Percentiles rank a stretch among this genome's conserved stretches.
These are phyloP conservation scores for Erebia aethiops DNA, from an alignment of 2,888 invertebrate species.

Conservation along the genomic window DNA sequence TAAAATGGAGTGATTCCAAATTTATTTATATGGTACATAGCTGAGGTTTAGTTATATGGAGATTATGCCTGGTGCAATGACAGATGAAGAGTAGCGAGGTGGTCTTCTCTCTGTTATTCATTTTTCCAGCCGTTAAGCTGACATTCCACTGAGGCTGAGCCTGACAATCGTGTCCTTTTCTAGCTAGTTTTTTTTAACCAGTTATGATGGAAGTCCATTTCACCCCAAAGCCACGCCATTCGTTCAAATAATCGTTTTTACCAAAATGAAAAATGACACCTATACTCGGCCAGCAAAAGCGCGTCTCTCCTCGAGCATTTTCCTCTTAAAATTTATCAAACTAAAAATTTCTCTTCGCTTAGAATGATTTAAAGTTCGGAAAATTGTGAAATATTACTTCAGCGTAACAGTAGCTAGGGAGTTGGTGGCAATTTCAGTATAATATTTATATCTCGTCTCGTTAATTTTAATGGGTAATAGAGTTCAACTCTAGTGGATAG, in stretches of 20 bases:
- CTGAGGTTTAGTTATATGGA: background rate
- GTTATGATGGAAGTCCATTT: constrained; percentile 22
- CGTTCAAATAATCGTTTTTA: constrained; percentile 31
- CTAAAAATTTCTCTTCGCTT: constrained; percentile 20
- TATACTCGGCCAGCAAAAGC: constrained; percentile 19
- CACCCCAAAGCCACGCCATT: constrained; percentile 28
- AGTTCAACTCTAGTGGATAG: no score
- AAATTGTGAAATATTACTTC: constrained; percentile 18
- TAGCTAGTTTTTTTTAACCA: constrained; percentile 13
- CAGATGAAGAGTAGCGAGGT: background rate
- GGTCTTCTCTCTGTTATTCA: background rate
- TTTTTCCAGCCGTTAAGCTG: background rate
- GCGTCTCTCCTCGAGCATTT: constrained; percentile 15
- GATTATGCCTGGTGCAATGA: background rate
- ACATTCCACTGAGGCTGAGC: background rate
- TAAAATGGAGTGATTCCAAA: background rate
- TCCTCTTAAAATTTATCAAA: constrained; percentile 26
- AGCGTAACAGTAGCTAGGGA: background rate
- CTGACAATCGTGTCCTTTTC: background rate
- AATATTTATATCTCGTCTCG: no score
- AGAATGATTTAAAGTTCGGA: constrained; percentile 18
- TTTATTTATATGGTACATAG: background rate
- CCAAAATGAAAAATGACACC: constrained; percentile 32
- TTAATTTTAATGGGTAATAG: no score
- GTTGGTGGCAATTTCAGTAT: no score